Percentiles rank a stretch among this genome's conserved stretches.
Conservation (phyloP, 2,888 invertebrate species). For the Horisme vitalbata region DNA sequence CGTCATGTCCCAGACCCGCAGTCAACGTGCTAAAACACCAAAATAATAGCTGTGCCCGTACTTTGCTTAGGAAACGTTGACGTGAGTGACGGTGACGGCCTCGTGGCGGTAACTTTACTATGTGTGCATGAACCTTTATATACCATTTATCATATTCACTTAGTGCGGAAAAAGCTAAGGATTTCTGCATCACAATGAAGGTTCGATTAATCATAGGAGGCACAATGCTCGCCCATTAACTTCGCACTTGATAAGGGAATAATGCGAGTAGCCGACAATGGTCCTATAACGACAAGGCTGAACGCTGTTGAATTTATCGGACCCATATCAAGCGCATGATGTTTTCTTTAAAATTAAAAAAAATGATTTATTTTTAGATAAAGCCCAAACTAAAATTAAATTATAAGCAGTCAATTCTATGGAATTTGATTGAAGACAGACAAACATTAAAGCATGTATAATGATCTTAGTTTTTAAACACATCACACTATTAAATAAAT, state of each 20-base stretch:
- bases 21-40: too few relatives aligned
- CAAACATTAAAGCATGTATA: too few relatives aligned
- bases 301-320: constrained; percentile 64
- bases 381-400: neutral
- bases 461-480: too few relatives aligned
- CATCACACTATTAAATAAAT: too few relatives aligned
- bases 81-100: too few relatives aligned
- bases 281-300: constrained; percentile 54
- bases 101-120: too few relatives aligned
- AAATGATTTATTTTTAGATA: neutral
- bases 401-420: too few relatives aligned
- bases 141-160: constrained; percentile 65
- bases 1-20: too few relatives aligned
- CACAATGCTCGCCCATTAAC: constrained; percentile 81
- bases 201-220: constrained; percentile 79
- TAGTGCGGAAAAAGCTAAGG: constrained; percentile 69
- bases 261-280: constrained; percentile 74
- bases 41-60: too few relatives aligned
- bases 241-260: constrained; percentile 72
- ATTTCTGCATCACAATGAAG: constrained; percentile 78
- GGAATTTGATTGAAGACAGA: too few relatives aligned
- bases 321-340: constrained; percentile 62
- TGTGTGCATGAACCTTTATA: too few relatives aligned
- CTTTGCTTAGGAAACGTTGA: too few relatives aligned
- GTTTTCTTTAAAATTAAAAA: constrained; percentile 30